Conservation (phyloP, 2,113 vertebrate species). For the Anseranas semipalmata region DNA sequence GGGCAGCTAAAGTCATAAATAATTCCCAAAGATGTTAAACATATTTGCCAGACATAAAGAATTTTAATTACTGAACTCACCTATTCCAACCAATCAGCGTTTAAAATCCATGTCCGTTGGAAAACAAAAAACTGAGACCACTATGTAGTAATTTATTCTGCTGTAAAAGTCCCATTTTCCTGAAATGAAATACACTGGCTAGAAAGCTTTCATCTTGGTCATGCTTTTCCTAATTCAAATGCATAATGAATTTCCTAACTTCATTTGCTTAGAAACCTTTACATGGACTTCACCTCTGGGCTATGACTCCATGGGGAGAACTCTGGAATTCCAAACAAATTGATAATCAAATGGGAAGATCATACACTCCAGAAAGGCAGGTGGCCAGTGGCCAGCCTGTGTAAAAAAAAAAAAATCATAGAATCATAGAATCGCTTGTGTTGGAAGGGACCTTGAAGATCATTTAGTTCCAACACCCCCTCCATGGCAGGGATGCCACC, state of each 20-base stretch:
- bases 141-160: background rate
- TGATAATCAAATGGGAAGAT: background rate
- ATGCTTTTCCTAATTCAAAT: background rate
- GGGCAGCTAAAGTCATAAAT: background rate
- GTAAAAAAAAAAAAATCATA: background rate
- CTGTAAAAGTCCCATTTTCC: background rate
- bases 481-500: no score
- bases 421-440: no score
- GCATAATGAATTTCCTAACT: background rate
- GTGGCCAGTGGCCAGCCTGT: fast-evolving
- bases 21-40: background rate
- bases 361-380: background rate
- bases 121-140: background rate
- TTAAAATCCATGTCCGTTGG: background rate
- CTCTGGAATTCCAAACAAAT: background rate
- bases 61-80: background rate
- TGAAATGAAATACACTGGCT: background rate
- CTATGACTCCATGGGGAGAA: background rate
- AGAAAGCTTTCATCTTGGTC: background rate
- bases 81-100: background rate
- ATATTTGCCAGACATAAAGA: background rate
- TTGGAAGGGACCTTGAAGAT: no score
- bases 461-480: no score
- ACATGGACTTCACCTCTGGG: background rate
- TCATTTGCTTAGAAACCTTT: background rate